These are phyloP conservation scores for Amblyornis subalaris DNA, from an alignment of 2,113 vertebrate genomes.

Conservation along the genomic window DNA sequence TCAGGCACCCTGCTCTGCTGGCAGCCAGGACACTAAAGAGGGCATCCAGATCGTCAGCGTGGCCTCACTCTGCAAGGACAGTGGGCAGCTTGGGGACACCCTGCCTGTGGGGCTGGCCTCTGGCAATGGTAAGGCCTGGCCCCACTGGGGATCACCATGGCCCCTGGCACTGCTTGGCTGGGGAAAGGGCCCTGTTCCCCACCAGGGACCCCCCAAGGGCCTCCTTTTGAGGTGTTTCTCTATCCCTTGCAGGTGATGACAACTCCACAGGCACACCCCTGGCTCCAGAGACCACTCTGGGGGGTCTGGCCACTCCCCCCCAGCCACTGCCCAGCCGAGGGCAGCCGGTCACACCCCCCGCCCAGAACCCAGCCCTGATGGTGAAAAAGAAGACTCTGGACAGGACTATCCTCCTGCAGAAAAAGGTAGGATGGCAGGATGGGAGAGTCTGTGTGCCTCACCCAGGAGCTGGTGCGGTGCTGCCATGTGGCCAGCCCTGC, in stretches of 20 bases:
- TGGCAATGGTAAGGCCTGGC: background rate
- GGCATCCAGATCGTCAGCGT: slow-evolving; percentile 76
- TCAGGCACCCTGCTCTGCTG: accelerated
- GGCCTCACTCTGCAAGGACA: slow-evolving; percentile 68
- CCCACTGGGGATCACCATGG: background rate
- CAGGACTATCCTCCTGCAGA: slow-evolving; percentile 74
- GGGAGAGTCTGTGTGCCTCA: accelerated
- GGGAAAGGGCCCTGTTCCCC: background rate
- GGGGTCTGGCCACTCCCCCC: accelerated
- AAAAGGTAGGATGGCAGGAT: slow-evolving; percentile 63
- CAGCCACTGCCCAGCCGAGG: slow-evolving; percentile 18
- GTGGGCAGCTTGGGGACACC: background rate
- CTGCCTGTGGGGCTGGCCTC: background rate
- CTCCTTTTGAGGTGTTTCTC: background rate
- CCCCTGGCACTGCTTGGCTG: background rate
- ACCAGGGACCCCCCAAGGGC: accelerated
- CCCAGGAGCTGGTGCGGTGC: accelerated
- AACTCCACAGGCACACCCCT: background rate
- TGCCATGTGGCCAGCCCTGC: background rate
- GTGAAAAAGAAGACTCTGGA: slow-evolving; percentile 75
- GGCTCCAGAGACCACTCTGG: accelerated
- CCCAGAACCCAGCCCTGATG: slow-evolving; percentile 71
- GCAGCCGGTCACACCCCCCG: slow-evolving; percentile 46
- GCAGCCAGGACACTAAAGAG: slow-evolving; percentile 50
- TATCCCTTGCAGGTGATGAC: background rate